Conservation (phyloP, 2,797 vertebrate genomes). For the Furcifer pardalis region DNA sequence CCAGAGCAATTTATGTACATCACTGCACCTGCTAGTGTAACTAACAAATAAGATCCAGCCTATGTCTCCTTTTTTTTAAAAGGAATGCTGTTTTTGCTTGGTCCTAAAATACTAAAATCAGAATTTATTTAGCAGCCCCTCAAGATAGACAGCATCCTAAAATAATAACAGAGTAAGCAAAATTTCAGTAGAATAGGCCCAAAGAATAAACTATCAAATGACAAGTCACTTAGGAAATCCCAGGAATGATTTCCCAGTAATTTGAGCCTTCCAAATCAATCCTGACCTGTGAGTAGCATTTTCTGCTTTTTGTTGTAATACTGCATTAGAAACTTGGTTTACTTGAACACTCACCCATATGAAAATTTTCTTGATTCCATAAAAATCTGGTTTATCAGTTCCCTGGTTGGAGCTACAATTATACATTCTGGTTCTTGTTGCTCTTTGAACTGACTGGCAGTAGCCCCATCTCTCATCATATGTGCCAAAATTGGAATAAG, state of each 20-base stretch:
- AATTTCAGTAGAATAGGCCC: not conserved
- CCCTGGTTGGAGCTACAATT: conserved; percentile 93
- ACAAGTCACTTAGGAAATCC: not conserved
- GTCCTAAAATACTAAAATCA: not conserved
- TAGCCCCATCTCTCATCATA: conserved; percentile 85
- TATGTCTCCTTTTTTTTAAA: no score
- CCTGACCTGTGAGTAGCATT: not conserved
- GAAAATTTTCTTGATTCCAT: conserved; percentile 93
- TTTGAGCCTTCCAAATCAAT: no score
- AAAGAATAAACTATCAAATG: no score
- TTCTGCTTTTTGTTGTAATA: not conserved
- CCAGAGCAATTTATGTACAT: no score
- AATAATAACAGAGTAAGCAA: not conserved
- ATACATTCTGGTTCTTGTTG: conserved; percentile 89
- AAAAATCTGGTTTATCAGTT: conserved; percentile 94
- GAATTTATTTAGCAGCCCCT: not conserved
- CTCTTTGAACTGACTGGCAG: conserved; percentile 85
- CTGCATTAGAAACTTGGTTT: not conserved
- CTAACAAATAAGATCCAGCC: no score
- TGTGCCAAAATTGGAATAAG: conserved; percentile 89
- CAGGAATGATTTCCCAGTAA: no score
- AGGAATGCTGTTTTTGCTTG: not conserved
- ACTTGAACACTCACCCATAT: conserved; percentile 79
- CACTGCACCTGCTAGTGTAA: no score
- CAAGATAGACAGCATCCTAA: not conserved